phyloP scores from a whole-genome alignment of 2,113 vertebrate species.

The Vireo altiloquus region DNA sequence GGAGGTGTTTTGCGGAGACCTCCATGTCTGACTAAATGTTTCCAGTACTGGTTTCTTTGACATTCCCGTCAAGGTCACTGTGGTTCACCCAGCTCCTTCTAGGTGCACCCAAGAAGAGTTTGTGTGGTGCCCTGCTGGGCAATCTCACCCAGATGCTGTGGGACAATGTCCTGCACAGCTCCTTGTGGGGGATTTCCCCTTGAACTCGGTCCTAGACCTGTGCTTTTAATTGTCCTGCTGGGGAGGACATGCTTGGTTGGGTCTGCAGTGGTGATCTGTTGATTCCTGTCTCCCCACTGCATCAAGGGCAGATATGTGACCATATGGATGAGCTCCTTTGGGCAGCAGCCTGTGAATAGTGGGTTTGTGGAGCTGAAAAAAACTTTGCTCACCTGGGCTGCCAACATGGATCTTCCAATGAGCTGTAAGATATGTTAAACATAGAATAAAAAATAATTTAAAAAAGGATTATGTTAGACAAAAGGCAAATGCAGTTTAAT shows the following conservation, averaged over 20 bases:
- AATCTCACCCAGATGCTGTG: neutral
- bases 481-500: neutral
- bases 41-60: neutral
- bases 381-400: neutral
- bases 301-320: neutral
- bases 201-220: neutral
- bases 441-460: neutral
- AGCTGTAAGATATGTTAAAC: neutral
- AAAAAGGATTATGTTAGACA: neutral
- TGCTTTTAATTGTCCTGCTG: neutral
- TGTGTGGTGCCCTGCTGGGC: accelerated
- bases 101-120: accelerated
- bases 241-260: neutral
- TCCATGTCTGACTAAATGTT: neutral
- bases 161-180: neutral
- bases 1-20: neutral
- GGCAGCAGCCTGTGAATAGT: neutral
- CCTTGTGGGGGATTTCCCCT: neutral
- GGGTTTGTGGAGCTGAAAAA: neutral
- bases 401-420: neutral
- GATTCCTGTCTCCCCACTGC: accelerated
- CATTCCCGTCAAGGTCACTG: neutral
- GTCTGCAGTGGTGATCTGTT: neutral
- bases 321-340: neutral
- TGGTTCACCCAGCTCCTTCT: neutral